phyloP scores from a whole-genome alignment of 2,113 vertebrate genomes.

The Osmerus eperlanus region DNA sequence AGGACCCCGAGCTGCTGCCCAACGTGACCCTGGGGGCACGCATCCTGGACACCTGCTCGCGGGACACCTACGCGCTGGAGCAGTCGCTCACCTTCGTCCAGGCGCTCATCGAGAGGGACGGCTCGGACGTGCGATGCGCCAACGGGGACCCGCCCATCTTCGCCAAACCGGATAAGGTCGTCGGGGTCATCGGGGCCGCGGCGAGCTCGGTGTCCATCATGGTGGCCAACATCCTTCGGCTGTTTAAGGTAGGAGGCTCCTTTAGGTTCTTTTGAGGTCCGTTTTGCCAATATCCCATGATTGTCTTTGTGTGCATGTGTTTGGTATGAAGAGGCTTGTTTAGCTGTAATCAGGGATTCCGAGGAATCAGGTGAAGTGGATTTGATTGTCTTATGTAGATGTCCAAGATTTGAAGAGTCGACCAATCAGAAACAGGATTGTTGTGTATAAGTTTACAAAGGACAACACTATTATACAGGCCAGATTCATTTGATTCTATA shows the following conservation, averaged over 20 bases:
- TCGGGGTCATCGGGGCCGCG: constrained; percentile 93
- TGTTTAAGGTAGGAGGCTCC: constrained; percentile 87
- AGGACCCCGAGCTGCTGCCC: constrained; percentile 90
- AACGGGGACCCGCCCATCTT: constrained; percentile 92
- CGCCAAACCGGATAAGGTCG: constrained; percentile 94
- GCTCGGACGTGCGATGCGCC: constrained; percentile 88
- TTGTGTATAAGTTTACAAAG: too few species aligned
- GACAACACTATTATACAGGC: too few species aligned
- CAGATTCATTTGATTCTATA: too few species aligned
- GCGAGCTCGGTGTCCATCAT: constrained; percentile 97
- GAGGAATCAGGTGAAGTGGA: too few species aligned
- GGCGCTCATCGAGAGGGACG: constrained; percentile 91
- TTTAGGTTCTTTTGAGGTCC: neutral
- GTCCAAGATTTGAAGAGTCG: too few species aligned
- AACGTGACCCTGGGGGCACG: constrained; percentile 92
- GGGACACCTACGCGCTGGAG: constrained; percentile 91
- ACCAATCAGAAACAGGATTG: too few species aligned
- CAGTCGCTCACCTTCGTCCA: constrained; percentile 95
- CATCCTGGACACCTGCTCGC: constrained; percentile 92
- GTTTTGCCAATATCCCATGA: too few species aligned
- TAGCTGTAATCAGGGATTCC: too few species aligned
- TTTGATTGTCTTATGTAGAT: too few species aligned
- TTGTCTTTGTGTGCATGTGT: too few species aligned
- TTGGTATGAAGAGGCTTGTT: too few species aligned
- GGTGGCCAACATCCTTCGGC: constrained; percentile 97